Percentiles rank a stretch among this genome's conserved stretches.
Conservation (phyloP, 2,888 invertebrate species). For the Himalopsyche tibetana region DNA sequence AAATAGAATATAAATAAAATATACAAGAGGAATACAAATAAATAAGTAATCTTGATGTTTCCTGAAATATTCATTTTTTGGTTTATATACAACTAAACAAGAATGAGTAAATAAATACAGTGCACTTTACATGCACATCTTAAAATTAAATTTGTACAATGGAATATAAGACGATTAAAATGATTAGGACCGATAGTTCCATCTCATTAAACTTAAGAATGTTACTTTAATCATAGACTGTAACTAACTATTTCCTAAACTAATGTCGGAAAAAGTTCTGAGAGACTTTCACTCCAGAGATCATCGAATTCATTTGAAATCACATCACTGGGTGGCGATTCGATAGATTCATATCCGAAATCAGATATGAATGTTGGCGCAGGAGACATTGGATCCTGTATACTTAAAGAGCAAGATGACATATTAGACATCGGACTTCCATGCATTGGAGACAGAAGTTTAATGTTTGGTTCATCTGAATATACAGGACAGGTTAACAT, state of each 20-base stretch:
- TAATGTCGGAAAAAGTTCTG: constrained; percentile 86
- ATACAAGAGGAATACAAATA: background rate
- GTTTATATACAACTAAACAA: constrained; percentile 7
- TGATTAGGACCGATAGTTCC: background rate
- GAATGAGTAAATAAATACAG: constrained; percentile 24
- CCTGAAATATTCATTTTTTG: background rate
- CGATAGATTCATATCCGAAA: constrained; percentile 75
- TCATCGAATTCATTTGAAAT: constrained; percentile 77
- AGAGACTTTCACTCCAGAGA: constrained; percentile 85
- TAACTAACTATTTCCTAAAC: constrained; percentile 71
- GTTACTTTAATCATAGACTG: no score
- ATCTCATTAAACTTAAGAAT: background rate
- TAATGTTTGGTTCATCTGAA: constrained; percentile 37
- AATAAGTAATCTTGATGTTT: background rate
- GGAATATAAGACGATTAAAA: background rate
- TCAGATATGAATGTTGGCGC: constrained; percentile 74
- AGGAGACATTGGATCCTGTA: constrained; percentile 73
- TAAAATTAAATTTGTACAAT: constrained; percentile 26
- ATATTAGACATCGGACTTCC: constrained; percentile 66
- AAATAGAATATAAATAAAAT: constrained; percentile 7
- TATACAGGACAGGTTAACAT: constrained; percentile 2
- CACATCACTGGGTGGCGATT: constrained; percentile 75
- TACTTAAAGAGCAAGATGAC: constrained; percentile 71
- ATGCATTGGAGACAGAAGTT: constrained; percentile 73
- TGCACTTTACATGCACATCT: background rate